Conservation (phyloP, 2,888 invertebrate species). For the Carpatolechia fugitivella region DNA sequence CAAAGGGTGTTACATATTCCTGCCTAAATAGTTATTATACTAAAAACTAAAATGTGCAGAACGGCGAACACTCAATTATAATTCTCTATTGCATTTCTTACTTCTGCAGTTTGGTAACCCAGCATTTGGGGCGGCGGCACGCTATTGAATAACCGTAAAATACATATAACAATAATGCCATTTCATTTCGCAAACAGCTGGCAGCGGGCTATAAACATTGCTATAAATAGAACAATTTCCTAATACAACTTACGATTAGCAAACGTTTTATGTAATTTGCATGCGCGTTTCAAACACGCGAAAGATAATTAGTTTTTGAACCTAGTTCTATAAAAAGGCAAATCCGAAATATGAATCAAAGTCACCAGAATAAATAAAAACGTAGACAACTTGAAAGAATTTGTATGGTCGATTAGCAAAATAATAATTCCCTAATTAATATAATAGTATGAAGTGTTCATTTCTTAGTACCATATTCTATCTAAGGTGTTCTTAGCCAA, state of each 20-base stretch:
- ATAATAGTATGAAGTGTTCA: too few species aligned
- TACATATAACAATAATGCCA: constrained; percentile 1
- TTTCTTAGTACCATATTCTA: too few species aligned
- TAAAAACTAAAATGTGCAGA: background rate
- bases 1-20: too few species aligned
- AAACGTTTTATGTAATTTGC: constrained; percentile 36
- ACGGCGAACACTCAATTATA: background rate
- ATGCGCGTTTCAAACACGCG: constrained; percentile 32
- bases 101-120: constrained; percentile 3
- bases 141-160: constrained; percentile 10
- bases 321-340: background rate
- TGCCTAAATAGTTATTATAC: background rate
- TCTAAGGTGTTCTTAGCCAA: too few species aligned
- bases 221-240: constrained; percentile 23
- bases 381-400: too few species aligned
- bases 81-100: constrained; percentile 6
- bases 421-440: too few species aligned
- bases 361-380: too few species aligned
- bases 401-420: too few species aligned
- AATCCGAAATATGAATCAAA: too few species aligned
- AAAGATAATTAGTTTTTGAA: constrained; percentile 26
- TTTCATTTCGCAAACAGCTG: background rate
- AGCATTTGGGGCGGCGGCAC: constrained; percentile 11
- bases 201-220: background rate
- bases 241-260: constrained; percentile 25